Conservation (phyloP, 1,140 invertebrate species). For the Eupeodes corollae region DNA sequence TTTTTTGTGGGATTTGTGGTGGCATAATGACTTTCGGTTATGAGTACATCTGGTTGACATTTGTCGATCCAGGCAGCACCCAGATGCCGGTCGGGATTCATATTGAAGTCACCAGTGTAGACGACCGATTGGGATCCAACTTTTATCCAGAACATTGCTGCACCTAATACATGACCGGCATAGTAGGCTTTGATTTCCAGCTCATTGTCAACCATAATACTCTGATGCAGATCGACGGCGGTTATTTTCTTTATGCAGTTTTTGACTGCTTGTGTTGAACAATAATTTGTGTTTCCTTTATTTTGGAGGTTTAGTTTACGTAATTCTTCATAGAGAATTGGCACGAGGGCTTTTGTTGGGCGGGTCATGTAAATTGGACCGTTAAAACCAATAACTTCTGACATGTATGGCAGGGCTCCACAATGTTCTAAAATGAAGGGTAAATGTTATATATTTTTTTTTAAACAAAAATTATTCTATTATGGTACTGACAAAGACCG, state of each 20-base stretch:
- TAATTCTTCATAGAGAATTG: slow-evolving; percentile 89
- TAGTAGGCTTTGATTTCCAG: slow-evolving; percentile 99
- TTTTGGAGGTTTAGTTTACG: slow-evolving; percentile 84
- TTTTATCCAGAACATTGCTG: slow-evolving; percentile 96
- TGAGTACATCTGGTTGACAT: slow-evolving; percentile 91
- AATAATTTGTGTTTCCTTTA: slow-evolving; percentile 99
- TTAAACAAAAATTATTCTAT: too few relatives aligned
- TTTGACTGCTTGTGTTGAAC: slow-evolving; percentile 98
- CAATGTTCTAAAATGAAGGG: slow-evolving; percentile 62
- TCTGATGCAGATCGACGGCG: slow-evolving; percentile 95
- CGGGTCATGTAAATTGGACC: slow-evolving; percentile 99
- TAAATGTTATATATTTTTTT: too few relatives aligned
- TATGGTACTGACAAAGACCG: too few relatives aligned
- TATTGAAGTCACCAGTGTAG: slow-evolving; percentile 99
- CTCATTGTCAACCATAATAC: slow-evolving; percentile 93
- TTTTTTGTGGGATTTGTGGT: slow-evolving; percentile 99
- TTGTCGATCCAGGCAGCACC: slow-evolving; percentile 99
- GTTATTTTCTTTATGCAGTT: slow-evolving; percentile 99
- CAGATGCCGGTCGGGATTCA: slow-evolving; percentile 98
- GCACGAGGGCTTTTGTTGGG: slow-evolving; percentile 98
- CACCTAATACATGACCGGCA: slow-evolving; percentile 97
- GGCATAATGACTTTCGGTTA: slow-evolving; percentile 96
- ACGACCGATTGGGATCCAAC: slow-evolving; percentile 96
- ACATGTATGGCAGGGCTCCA: slow-evolving; percentile 96
- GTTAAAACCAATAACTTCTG: slow-evolving; percentile 94